These are phyloP conservation scores for Labroides dimidiatus DNA, from an alignment of 2,797 vertebrate species.

Conservation along the genomic window DNA sequence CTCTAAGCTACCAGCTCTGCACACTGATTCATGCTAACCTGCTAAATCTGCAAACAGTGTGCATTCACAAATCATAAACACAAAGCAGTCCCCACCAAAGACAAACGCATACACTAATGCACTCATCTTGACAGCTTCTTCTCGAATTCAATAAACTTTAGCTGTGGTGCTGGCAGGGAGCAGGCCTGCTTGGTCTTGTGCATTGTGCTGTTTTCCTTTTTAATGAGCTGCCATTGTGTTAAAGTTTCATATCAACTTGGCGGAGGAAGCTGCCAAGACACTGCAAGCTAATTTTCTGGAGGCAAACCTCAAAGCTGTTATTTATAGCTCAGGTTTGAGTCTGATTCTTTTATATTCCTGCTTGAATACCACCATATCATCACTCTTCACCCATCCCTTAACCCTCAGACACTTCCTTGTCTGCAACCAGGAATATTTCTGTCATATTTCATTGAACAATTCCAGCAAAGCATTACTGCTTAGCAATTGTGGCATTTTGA, in stretches of 20 bases:
- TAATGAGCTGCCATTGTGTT: constrained; percentile 77
- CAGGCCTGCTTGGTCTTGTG: constrained; percentile 56
- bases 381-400: constrained; percentile 25
- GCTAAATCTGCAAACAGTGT: constrained; percentile 4
- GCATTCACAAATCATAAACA: constrained; percentile 20
- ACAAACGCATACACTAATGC: constrained; percentile 31
- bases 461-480: constrained; percentile 49
- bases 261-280: constrained; percentile 62
- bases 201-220: constrained; percentile 71
- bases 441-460: constrained; percentile 45
- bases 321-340: constrained; percentile 61
- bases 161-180: constrained; percentile 49
- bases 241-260: constrained; percentile 72
- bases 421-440: constrained; percentile 36
- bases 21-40: constrained; percentile 19
- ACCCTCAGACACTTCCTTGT: constrained; percentile 9
- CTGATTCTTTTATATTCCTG: constrained; percentile 42
- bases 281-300: constrained; percentile 66
- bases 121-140: constrained; percentile 57
- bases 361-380: constrained; percentile 13
- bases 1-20: not conserved
- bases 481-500: constrained; percentile 68
- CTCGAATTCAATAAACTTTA: constrained; percentile 60
- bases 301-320: constrained; percentile 74
- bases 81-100: constrained; percentile 39